Evolutionary conservation across 2,888 invertebrate species (phyloP).

Genomic region (Drosophila siamana): DNA sequence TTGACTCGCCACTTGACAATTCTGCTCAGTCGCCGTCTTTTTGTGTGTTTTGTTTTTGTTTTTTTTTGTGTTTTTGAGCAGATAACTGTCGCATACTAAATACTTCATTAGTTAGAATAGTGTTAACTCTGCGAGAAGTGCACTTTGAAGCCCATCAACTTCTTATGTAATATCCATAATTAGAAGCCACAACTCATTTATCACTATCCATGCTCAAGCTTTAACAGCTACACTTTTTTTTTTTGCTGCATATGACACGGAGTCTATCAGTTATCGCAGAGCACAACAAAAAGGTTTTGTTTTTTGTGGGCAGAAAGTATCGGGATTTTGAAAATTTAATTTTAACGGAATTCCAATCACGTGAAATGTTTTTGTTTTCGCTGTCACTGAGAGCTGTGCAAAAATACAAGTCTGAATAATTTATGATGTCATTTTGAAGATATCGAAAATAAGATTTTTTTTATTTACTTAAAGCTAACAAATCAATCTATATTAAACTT

Average conservation of each 20-base stretch:
- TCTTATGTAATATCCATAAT: slow-evolving; percentile 10
- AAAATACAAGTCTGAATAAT: too few species aligned
- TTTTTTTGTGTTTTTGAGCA: not conserved
- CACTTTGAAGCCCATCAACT: slow-evolving; percentile 4
- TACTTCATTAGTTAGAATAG: slow-evolving; percentile 12
- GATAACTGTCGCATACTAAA: slow-evolving; percentile 20
- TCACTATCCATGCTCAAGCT: not conserved
- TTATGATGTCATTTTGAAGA: too few species aligned
- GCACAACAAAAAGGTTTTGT: not conserved
- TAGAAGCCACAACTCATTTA: slow-evolving; percentile 5
- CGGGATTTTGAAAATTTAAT: too few species aligned
- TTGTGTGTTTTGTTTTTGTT: not conserved
- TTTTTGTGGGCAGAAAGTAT: too few species aligned
- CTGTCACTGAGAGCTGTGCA: too few species aligned
- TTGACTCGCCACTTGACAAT: slow-evolving; percentile 24
- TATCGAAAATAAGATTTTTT: too few species aligned
- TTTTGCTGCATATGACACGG: not conserved
- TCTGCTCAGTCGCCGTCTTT: not conserved
- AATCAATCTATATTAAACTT: too few species aligned
- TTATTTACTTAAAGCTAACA: too few species aligned
- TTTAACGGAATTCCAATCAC: too few species aligned
- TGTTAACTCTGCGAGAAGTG: not conserved
- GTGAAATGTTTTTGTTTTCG: too few species aligned
- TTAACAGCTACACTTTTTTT: not conserved
- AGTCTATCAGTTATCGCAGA: not conserved